Base-by-base conservation (phyloP, 1,140 invertebrate genomes). In the Euwallacea fornicatus region DNA sequence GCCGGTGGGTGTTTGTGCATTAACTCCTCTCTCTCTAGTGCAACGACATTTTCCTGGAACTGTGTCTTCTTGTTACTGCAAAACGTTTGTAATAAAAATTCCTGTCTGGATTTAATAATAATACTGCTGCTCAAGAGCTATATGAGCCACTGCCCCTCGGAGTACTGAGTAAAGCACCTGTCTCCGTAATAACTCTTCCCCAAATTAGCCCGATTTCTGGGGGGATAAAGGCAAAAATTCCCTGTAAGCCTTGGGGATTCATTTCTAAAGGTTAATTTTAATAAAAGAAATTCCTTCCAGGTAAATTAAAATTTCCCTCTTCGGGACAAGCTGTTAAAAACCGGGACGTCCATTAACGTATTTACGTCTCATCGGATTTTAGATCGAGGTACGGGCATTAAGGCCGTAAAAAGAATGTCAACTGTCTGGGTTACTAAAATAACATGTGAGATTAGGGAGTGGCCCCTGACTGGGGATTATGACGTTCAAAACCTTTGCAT, bases 1-100 rank as follows among this genome's bases (percentile, higher is more conserved):
- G 33, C 7, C 11, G 47, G 63, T 65, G 63, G 63, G 63, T 65
- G 63, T 53, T 16, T 33, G 21, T 33, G 21, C 21, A 33, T 33
- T 33, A 33, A 33, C 1, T 33, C 4, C 21, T 33, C 21, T 33
- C 21, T 33, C 21, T 33, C 21, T 33, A 4, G 21, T 33, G 21
- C 21, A 33, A 33, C 21, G 21, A 33, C 21, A 33, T 33, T 33
- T 33, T 33, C 21, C 21, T 33, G 4, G 21, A 33, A 33, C 4
- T 33, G 21, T 33, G 1, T 33, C 21, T 33, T 33, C 21, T 33
- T 33, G 21, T 33, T 33, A 33, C 21, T 33, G 4, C 21, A 4
- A 33, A 33, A 33, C 4, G 21, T 33, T 33, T 33, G 21, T 33
- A 33, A 33, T 33, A 33, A 33, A 33, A 33, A 33, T 33, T 33